Evolutionary conservation across 2,797 vertebrate genomes (phyloP), one percentile per base, ranked within the genome.

Genomic region (Halcyon chelicuti): DNA sequence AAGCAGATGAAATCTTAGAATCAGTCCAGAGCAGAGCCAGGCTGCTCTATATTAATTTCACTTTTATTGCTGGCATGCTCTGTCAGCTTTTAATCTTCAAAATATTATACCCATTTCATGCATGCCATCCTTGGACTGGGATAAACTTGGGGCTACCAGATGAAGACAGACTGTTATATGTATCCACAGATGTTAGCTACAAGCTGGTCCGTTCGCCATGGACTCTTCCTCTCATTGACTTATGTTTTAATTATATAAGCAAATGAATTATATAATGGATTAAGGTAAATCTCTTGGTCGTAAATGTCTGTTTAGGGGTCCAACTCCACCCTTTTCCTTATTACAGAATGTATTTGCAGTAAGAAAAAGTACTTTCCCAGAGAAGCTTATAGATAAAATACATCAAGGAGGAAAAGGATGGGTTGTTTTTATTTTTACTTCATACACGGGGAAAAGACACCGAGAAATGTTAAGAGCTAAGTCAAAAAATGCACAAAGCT

Each of bases 1-100:
- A 86, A 90, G 58, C 46, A 88, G 58, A 58, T 14, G 26, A 88
- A 90, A 78, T 39, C 57, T 74, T 55, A 29, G 72, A 78, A 61
- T 55, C 35, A 72, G 22, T 39, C 22, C 7, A 11, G 29, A 72
- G 23, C 9, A 29, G 16, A 65, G 31, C 4, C 60, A 65, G 20
- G 23, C 42, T 90, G 61, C 39, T 86, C 25, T 31, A 26, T 29
- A 55, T 74, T 62, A n/a, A 35, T 85, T 79, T 31, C 29, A 65
- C 19, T 22, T 80, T 74, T 60, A 39, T 39, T 71, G 35, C 25
- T 94, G 76, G 10, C 22, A 90, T 12, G 0, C 7, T 68, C 23
- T 67, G 18, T 35, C n/a, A 81, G 6, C 3, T 84, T 80, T 68
- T 58, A 20, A 3, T 46, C 28, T 58, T 75, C 58, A 55, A 33